Conservation (phyloP, 2,797 vertebrate species). For the Syngnathus rostellatus region DNA sequence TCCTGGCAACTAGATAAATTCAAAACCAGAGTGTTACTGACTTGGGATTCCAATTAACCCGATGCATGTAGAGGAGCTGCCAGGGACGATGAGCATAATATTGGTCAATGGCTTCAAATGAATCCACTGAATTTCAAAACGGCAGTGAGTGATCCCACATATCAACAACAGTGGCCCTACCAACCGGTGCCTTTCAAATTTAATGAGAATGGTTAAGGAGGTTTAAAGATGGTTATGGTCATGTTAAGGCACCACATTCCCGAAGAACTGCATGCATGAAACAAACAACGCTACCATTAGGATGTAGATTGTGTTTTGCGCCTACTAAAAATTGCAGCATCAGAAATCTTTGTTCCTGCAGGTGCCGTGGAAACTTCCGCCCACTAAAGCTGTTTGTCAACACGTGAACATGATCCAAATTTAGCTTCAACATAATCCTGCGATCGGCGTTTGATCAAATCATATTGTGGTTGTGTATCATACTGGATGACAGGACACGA, state of each 20-base stretch:
- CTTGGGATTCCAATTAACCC: constrained; percentile 17
- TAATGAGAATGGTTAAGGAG: too few species aligned
- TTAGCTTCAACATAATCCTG: neutral
- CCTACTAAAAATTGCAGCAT: neutral
- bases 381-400: neutral
- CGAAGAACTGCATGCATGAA: neutral
- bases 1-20: constrained; percentile 33
- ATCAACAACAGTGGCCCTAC: neutral
- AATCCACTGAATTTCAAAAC: neutral
- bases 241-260: neutral
- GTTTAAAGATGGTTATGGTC: neutral
- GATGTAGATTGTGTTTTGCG: neutral
- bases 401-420: neutral
- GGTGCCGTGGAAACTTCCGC: neutral
- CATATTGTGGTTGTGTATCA: neutral
- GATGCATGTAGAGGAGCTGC: constrained; percentile 6
- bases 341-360: neutral
- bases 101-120: neutral
- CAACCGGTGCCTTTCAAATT: too few species aligned
- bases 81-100: neutral
- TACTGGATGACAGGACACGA: neutral
- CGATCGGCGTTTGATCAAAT: neutral
- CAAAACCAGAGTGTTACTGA: constrained; percentile 13
- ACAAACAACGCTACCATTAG: neutral
- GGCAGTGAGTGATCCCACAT: neutral